phyloP scores from a whole-genome alignment of 2,888 invertebrate genomes.

The Drosophila multiciliata region DNA sequence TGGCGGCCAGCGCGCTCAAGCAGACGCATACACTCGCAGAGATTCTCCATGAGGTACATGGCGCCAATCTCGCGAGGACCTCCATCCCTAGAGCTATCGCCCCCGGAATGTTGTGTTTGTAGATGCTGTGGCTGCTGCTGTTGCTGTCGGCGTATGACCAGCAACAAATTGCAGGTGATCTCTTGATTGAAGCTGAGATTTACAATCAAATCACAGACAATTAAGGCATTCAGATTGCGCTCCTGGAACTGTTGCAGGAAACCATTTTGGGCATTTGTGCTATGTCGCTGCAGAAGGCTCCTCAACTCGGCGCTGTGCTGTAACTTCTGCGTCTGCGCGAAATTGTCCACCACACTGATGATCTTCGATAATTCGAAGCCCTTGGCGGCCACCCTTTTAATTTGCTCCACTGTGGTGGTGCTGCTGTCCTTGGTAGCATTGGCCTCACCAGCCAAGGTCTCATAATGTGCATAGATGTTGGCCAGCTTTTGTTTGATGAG shows the following conservation, averaged over 20 bases:
- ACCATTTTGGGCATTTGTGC: constrained; percentile 73
- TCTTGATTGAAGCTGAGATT: constrained; percentile 83
- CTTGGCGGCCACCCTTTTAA: constrained; percentile 86
- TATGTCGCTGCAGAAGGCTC: constrained; percentile 74
- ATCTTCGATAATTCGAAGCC: constrained; percentile 88
- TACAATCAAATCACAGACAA: constrained; percentile 83
- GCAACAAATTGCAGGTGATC: constrained; percentile 80
- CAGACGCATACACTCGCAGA: constrained; percentile 82
- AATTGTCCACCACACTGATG: constrained; percentile 88
- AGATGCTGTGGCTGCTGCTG: constrained; percentile 49
- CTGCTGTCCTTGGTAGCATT: constrained; percentile 22
- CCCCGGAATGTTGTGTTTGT: background rate
- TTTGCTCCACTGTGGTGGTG: constrained; percentile 82
- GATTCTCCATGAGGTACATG: constrained; percentile 74
- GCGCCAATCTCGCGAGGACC: constrained; percentile 78
- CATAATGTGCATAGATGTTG: constrained; percentile 81
- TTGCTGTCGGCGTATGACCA: constrained; percentile 82
- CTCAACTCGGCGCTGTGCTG: constrained; percentile 71
- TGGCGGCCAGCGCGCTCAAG: constrained; percentile 59
- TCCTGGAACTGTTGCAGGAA: constrained; percentile 81
- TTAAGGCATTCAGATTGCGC: constrained; percentile 76
- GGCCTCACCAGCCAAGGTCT: constrained; percentile 63
- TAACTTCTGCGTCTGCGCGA: constrained; percentile 83
- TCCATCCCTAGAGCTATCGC: constrained; percentile 24
- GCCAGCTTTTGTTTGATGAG: constrained; percentile 81